A percentile compares a stretch with the other conserved stretches of the same genome.
Conservation (phyloP, 2,113 vertebrate genomes). For the Casuarius casuarius region DNA sequence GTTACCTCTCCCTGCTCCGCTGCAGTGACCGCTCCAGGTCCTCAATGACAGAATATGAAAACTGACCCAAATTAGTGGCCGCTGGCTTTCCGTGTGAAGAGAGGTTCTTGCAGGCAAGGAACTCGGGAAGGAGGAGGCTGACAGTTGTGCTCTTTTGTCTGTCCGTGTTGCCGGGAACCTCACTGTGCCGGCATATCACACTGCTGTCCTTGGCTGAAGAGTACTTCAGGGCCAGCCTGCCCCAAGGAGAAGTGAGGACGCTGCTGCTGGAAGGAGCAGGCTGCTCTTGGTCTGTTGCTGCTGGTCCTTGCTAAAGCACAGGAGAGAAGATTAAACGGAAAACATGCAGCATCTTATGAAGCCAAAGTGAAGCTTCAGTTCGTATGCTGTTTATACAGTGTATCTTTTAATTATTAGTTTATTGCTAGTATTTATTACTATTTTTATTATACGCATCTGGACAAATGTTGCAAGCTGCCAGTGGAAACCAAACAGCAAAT, state of each 20-base stretch:
- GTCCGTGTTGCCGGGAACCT: neutral
- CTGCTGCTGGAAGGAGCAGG: neutral
- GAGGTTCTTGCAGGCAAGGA: neutral
- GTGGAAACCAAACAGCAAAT: neutral
- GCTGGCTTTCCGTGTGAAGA: neutral
- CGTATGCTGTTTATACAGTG: neutral
- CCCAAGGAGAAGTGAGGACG: neutral
- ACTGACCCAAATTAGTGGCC: neutral
- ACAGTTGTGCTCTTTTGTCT: neutral
- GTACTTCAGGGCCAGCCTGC: neutral
- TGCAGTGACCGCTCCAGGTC: no score
- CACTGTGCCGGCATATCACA: neutral
- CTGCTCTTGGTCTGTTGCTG: neutral
- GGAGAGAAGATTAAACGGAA: neutral
- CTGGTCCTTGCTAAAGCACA: neutral
- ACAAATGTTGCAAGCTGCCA: neutral
- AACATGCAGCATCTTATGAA: neutral
- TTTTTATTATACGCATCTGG: neutral
- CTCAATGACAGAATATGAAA: neutral
- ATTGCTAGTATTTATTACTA: neutral
- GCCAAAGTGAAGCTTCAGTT: neutral
- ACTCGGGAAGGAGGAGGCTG: neutral
- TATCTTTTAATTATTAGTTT: neutral
- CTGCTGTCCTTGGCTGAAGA: neutral
- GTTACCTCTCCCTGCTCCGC: neutral